These are phyloP conservation scores for Ornithoptera priamus DNA, from an alignment of 2,888 invertebrate species.

Conservation along the genomic window DNA sequence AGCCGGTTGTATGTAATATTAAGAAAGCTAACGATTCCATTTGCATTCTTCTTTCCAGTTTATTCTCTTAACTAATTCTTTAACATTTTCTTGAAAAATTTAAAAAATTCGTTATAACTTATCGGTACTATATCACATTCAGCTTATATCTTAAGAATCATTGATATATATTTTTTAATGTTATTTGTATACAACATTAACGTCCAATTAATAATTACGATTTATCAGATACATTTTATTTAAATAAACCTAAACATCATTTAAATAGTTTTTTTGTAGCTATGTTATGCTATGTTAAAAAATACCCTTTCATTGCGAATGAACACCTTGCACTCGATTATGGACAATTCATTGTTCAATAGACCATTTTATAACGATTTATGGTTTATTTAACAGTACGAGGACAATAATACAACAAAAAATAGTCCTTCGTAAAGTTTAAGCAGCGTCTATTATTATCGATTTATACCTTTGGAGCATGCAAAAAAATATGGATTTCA, in stretches of 20 bases:
- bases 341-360: constrained; percentile 60
- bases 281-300: constrained; percentile 44
- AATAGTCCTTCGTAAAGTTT: constrained; percentile 38
- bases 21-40: constrained; percentile 40
- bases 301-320: constrained; percentile 48
- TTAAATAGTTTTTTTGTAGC: constrained; percentile 66
- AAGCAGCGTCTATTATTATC: constrained; percentile 44
- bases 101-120: not conserved
- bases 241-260: constrained; percentile 60
- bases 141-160: not conserved
- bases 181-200: not conserved
- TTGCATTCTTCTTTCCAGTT: constrained; percentile 28
- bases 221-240: constrained; percentile 48
- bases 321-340: constrained; percentile 49
- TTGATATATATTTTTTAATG: not conserved
- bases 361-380: constrained; percentile 75
- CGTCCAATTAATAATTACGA: constrained; percentile 25
- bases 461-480: constrained; percentile 47
- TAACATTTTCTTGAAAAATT: not conserved
- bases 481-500: constrained; percentile 48
- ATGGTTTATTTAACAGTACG: constrained; percentile 79
- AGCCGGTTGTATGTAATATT: constrained; percentile 33
- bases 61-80: not conserved
- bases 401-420: constrained; percentile 48
- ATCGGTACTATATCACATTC: too few relatives aligned